A percentile compares a stretch with the other conserved stretches of the same genome.
phyloP scores from a whole-genome alignment of 37 sponge, comb jelly and placozoan genomes.

The Chondrilla cf. caribensis region DNA sequence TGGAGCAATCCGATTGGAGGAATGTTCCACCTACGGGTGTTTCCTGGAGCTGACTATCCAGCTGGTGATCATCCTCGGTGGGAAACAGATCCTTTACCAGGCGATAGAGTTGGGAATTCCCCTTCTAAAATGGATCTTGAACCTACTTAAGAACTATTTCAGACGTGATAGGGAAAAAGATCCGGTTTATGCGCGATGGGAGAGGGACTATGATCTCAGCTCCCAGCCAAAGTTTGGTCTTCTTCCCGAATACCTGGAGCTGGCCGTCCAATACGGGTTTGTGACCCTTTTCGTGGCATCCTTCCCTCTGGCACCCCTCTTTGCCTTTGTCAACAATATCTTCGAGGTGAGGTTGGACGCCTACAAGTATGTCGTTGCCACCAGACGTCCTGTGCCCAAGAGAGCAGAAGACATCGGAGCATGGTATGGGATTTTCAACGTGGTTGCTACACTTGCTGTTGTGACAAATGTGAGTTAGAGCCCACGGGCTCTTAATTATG shows the following conservation, averaged over 20 bases:
- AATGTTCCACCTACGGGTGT: slow-evolving; percentile 77
- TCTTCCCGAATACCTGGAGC: slow-evolving; percentile 78
- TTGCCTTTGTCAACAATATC: slow-evolving; percentile 81
- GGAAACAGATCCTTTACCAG: slow-evolving; percentile 72
- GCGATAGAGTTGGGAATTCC: slow-evolving; percentile 68
- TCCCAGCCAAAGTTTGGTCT: slow-evolving; percentile 47
- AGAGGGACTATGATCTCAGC: slow-evolving; percentile 61
- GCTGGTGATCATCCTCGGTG: slow-evolving; percentile 63
- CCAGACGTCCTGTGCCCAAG: slow-evolving; percentile 61
- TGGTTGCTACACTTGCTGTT: slow-evolving; percentile 69
- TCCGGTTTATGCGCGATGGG: slow-evolving; percentile 59
- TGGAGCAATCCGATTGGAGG: slow-evolving; percentile 50
- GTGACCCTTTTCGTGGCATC: slow-evolving; percentile 84
- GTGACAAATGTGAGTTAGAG: slow-evolving; percentile 66
- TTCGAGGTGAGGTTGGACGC: slow-evolving; percentile 80
- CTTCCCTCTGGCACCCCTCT: slow-evolving; percentile 86
- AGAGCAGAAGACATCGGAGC: slow-evolving; percentile 86
- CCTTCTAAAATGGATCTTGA: background rate
- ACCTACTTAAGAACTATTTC: background rate
- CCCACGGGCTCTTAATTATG: background rate
- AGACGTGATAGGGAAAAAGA: slow-evolving; percentile 7
- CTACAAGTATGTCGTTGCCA: slow-evolving; percentile 58
- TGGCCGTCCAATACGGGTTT: slow-evolving; percentile 85
- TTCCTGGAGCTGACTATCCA: slow-evolving; percentile 75
- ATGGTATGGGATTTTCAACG: slow-evolving; percentile 78